Evolutionary conservation across 2,113 vertebrate species (phyloP).

Genomic region (Chamaetylas fuelleborni): DNA sequence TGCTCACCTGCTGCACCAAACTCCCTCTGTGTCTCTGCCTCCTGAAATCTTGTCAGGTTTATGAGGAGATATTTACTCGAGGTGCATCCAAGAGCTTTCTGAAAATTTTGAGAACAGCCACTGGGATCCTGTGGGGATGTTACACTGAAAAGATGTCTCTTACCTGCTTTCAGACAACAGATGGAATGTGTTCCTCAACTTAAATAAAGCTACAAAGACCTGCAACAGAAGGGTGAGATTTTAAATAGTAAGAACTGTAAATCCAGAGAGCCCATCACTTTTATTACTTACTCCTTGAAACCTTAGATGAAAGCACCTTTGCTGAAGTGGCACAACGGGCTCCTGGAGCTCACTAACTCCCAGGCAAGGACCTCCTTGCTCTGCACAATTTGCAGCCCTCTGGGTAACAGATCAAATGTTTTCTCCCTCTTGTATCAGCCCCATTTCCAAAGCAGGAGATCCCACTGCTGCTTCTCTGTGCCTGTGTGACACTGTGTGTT

Average conservation of each 20-base stretch:
- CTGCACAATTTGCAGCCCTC: not conserved
- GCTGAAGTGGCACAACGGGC: not conserved
- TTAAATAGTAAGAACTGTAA: not conserved
- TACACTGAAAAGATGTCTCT: not conserved
- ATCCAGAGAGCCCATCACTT: not conserved
- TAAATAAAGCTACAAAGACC: not conserved
- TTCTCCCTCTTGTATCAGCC: not conserved
- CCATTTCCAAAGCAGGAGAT: not conserved
- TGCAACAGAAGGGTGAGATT: not conserved
- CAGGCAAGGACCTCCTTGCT: rapidly evolving
- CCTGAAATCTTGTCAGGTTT: not conserved
- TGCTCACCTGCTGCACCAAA: not conserved
- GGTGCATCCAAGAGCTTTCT: not conserved
- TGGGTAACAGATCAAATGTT: rapidly evolving
- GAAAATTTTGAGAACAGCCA: not conserved
- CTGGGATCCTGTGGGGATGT: not conserved
- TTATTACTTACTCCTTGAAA: not conserved
- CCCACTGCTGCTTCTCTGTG: rapidly evolving
- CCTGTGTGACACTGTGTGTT: no score
- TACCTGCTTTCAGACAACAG: not conserved
- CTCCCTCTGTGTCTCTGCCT: not conserved
- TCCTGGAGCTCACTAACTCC: not conserved
- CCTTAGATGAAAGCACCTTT: not conserved
- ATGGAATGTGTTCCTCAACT: not conserved
- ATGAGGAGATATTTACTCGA: not conserved